Evolutionary conservation across 2,113 vertebrate species (phyloP).

Genomic region (Trinectes maculatus): DNA sequence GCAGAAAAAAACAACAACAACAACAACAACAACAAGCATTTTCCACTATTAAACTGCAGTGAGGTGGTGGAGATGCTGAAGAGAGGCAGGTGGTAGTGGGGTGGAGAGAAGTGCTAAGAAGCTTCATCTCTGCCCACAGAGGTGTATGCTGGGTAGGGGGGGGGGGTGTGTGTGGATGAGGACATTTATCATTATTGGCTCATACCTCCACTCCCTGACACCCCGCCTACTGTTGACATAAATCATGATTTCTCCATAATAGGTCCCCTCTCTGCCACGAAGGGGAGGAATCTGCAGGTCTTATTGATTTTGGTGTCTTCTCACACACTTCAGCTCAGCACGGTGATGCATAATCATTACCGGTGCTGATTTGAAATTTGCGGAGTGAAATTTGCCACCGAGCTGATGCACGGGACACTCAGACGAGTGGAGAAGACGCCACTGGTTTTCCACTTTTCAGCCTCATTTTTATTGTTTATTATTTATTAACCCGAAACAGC

Average conservation of each 20-base stretch:
- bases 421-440: constrained; percentile 10
- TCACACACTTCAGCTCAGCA: constrained; percentile 58
- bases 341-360: constrained; percentile 89
- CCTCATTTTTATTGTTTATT: no score
- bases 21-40: neutral
- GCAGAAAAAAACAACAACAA: neutral
- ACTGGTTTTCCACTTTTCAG: no score
- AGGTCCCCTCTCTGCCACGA: constrained; percentile 89
- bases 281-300: constrained; percentile 89
- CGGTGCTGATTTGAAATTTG: constrained; percentile 91
- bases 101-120: constrained; percentile 10
- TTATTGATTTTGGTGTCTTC: constrained; percentile 86
- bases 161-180: constrained; percentile 39
- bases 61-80: neutral
- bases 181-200: constrained; percentile 96
- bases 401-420: constrained; percentile 80
- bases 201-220: constrained; percentile 88
- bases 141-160: constrained; percentile 25
- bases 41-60: no score
- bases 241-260: constrained; percentile 98
- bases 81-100: constrained; percentile 1
- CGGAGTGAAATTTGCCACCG: constrained; percentile 85
- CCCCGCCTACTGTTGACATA: constrained; percentile 89
- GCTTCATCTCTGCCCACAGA: constrained; percentile 36
- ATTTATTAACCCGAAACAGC: no score